Evolutionary conservation across 2,888 invertebrate genomes (phyloP).

Genomic region (Limnephilus marmoratus): DNA sequence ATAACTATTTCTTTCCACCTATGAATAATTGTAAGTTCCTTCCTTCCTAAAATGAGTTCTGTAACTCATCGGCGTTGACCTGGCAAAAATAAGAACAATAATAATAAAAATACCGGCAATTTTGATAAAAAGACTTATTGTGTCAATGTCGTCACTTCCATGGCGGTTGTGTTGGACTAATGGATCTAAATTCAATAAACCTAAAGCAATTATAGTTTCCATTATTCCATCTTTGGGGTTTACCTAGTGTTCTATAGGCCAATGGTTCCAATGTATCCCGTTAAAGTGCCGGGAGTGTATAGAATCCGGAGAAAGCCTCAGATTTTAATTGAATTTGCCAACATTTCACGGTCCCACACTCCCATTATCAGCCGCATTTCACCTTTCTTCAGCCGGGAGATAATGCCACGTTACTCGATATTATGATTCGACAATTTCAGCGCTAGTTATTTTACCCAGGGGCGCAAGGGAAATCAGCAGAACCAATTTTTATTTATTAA

Average conservation of each 20-base stretch:
- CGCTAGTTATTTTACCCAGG: not conserved
- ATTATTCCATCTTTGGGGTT: not conserved
- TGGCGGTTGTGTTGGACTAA: too few relatives aligned
- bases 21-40: too few relatives aligned
- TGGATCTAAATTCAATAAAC: not conserved
- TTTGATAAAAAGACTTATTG: too few relatives aligned
- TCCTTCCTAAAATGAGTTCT: too few relatives aligned
- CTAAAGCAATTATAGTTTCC: not conserved
- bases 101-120: too few relatives aligned
- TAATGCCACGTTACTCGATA: not conserved
- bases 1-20: too few relatives aligned
- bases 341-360: not conserved
- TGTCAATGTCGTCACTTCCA: too few relatives aligned
- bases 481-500: too few relatives aligned
- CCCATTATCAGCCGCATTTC: not conserved
- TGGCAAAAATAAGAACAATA: too few relatives aligned
- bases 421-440: not conserved
- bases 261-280: not conserved
- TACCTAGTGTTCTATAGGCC: not conserved
- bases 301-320: not conserved
- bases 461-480: not conserved
- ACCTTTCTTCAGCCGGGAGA: not conserved
- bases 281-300: not conserved
- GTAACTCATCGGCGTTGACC: too few relatives aligned
- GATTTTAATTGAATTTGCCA: constrained; percentile 19